Evolutionary conservation across 2,797 vertebrate genomes (phyloP).

Genomic region (Myoxocephalus aenaeus): DNA sequence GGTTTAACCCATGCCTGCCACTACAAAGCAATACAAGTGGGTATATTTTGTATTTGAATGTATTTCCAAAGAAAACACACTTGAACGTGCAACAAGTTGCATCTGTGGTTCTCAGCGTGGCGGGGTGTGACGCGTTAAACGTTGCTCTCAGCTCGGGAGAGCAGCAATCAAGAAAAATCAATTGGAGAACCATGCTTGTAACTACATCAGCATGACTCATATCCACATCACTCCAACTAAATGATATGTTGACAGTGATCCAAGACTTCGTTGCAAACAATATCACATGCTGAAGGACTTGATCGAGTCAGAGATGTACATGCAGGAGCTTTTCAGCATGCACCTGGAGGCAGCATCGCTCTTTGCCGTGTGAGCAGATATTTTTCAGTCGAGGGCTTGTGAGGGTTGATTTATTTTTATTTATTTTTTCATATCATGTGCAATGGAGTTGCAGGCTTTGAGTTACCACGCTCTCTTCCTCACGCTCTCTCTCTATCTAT

Average conservation of each 20-base stretch:
- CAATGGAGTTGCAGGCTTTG: slow-evolving; percentile 58
- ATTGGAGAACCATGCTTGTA: background rate
- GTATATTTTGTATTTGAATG: background rate
- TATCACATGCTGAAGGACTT: slow-evolving; percentile 31
- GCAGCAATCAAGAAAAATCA: slow-evolving; percentile 5
- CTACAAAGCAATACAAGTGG: background rate
- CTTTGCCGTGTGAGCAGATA: slow-evolving; percentile 37
- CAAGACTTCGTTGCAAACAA: slow-evolving; percentile 27
- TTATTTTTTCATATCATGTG: slow-evolving; percentile 40
- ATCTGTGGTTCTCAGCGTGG: slow-evolving; percentile 7
- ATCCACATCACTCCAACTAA: slow-evolving; percentile 35
- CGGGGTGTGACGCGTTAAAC: background rate
- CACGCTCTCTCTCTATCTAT: slow-evolving; percentile 74
- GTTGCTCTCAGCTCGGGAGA: slow-evolving; percentile 1
- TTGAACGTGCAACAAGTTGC: slow-evolving; percentile 8
- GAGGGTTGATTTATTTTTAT: slow-evolving; percentile 14
- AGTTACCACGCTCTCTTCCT: slow-evolving; percentile 66
- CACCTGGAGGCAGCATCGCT: slow-evolving; percentile 38
- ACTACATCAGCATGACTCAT: slow-evolving; percentile 29
- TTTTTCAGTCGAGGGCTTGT: slow-evolving; percentile 31
- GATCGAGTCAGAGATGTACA: slow-evolving; percentile 34
- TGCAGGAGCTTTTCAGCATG: slow-evolving; percentile 11
- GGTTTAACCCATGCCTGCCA: background rate
- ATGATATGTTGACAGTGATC: slow-evolving; percentile 48
- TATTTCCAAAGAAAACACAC: background rate